Evolutionary conservation across 1,140 invertebrate species (phyloP), one percentile per base, ranked within the genome.

Genomic region (Chymomyza costata): DNA sequence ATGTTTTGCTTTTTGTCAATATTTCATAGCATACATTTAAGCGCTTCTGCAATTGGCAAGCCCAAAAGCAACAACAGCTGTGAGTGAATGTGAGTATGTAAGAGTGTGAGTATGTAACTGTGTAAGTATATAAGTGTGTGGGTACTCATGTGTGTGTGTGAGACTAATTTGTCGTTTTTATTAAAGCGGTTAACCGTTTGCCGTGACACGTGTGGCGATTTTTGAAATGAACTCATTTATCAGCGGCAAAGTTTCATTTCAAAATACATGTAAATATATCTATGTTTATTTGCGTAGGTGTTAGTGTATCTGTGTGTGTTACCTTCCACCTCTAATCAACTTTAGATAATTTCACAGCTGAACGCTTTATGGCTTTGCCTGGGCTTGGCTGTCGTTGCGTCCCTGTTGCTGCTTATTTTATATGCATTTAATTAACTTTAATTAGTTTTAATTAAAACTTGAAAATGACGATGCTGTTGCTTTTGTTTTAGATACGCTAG

Each of bases 371-470:
- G 13, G 13, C 14, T 17, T 14, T 30, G 31, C n/a, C n/a, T n/a
- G n/a, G n/a, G n/a, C n/a, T 6, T 25, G 11, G 37, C 11, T 41
- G 30, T 25, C 21, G 8, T 41, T n/a, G n/a, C n/a, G n/a, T n/a
- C n/a, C n/a, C n/a, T n/a, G n/a, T n/a, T 38, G 45, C 35, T 25
- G 21, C 8, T 8, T 44, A 28, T 60, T 35, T 45, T 25, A 28
- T 44, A 45, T 61, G 58, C 46, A 61, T 56, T 61, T 61, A 61
- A 61, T 56, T 61, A 56, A 56, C 58, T 61, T 61, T 56, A 61
- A 61, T 61, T 61, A 44, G 52, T 61, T 61, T 61, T 61, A 61
- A 61, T 61, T 61, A 61, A 56, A 61, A 61, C 52, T 56, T 34
- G 53, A 49, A 61, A 61, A 56, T 56, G 52, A n/a, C 58, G 19